Conservation (phyloP, 1,140 invertebrate species). For the Triops longicaudatus region DNA sequence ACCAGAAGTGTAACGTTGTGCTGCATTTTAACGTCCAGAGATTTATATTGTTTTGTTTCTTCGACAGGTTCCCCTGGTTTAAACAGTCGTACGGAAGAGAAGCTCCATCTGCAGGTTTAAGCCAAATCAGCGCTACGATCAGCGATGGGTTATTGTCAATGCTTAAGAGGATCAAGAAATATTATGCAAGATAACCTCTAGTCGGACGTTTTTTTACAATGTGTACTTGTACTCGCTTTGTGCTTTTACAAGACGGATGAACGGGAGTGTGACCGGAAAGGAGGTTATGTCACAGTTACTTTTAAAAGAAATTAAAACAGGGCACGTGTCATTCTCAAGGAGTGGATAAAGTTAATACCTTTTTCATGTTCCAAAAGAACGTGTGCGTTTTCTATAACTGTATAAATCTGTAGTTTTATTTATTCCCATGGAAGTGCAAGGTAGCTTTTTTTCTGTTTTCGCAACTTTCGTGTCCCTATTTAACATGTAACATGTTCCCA, state of each 20-base stretch:
- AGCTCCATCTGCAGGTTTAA: constrained; percentile 21
- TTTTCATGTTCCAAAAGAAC: not conserved
- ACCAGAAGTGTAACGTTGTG: no score
- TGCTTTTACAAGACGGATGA: not conserved
- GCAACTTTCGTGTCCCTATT: not conserved
- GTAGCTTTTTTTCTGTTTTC: not conserved
- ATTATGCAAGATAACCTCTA: constrained; percentile 12
- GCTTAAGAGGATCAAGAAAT: not conserved
- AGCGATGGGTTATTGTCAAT: not conserved
- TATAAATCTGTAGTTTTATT: not conserved
- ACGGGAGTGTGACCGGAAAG: not conserved
- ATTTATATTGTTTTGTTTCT: not conserved
- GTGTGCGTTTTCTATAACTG: not conserved
- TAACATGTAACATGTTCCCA: no score
- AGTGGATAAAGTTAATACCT: not conserved
- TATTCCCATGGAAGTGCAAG: not conserved
- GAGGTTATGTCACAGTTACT: not conserved
- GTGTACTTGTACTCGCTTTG: not conserved
- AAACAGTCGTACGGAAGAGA: constrained; percentile 16
- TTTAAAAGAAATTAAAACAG: not conserved
- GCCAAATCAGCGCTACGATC: not conserved
- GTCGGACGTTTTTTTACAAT: not conserved
- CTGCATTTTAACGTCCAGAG: no score
- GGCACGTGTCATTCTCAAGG: not conserved
- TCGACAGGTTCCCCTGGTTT: constrained; percentile 22